These are phyloP conservation scores for Drosophila sp. DNA, from an alignment of 1,140 invertebrate species.

Conservation along the genomic window DNA sequence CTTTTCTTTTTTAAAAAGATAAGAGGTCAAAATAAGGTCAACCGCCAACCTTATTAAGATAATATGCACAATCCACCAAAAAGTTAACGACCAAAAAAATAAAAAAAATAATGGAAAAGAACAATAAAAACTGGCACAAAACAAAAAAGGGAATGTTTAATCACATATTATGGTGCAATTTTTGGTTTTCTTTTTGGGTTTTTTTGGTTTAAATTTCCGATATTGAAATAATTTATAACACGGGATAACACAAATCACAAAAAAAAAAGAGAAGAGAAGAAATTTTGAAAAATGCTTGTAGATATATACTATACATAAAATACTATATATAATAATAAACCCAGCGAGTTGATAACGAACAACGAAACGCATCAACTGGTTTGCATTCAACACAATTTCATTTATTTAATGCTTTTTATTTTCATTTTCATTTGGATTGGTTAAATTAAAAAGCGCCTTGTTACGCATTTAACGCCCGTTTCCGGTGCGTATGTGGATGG, in stretches of 20 bases:
- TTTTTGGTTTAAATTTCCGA: too few species aligned
- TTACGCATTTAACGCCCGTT: conserved; percentile 75
- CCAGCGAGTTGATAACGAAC: conserved; percentile 8
- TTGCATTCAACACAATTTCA: conserved; percentile 73
- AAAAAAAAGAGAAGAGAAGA: conserved; percentile 30
- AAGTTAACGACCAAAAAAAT: not conserved
- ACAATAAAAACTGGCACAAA: conserved; percentile 25
- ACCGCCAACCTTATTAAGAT: conserved; percentile 1
- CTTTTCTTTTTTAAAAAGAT: conserved; percentile 41
- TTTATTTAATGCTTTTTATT: conserved; percentile 61
- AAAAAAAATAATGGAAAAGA: not conserved
- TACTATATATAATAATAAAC: not conserved
- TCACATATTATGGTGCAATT: not conserved
- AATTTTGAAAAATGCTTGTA: conserved; percentile 51
- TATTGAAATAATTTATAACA: too few species aligned
- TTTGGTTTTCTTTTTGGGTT: too few species aligned
- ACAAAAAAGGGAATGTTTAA: not conserved
- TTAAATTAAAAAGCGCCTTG: conserved; percentile 78
- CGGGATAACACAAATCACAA: not conserved
- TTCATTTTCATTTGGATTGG: conserved; percentile 47
- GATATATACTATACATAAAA: not conserved
- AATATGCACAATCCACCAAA: conserved; percentile 1
- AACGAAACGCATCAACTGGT: conserved; percentile 50
- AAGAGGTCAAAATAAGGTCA: conserved; percentile 33
- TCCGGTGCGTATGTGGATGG: conserved; percentile 54